Evolutionary conservation across 2,888 invertebrate species (phyloP).

Genomic region (Parnassius glacialis): DNA sequence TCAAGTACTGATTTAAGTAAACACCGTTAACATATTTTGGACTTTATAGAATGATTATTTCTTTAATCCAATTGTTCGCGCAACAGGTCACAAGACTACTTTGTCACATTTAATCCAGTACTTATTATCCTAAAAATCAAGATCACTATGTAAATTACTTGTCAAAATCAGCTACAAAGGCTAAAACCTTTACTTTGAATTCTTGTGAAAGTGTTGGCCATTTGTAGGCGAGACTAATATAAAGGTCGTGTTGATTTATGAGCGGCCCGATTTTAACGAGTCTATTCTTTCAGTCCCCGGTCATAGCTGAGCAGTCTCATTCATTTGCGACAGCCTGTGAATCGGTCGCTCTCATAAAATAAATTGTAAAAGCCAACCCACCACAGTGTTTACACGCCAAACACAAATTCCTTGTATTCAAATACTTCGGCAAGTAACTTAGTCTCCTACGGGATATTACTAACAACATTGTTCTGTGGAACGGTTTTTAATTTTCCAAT

Average conservation of each 20-base stretch:
- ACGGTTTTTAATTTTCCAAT: not conserved
- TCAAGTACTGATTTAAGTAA: too few species aligned
- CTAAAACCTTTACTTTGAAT: constrained; percentile 15
- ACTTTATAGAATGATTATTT: too few species aligned
- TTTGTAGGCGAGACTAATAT: constrained; percentile 24
- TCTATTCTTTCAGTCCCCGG: constrained; percentile 33
- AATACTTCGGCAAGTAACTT: constrained; percentile 15
- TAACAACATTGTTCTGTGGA: constrained; percentile 6
- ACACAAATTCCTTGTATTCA: constrained; percentile 15
- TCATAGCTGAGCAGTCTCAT: constrained; percentile 36
- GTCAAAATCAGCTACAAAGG: not conserved
- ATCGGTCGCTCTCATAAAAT: constrained; percentile 33
- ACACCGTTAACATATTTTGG: too few species aligned
- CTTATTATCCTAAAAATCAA: too few species aligned
- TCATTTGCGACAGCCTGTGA: constrained; percentile 38
- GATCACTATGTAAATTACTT: not conserved
- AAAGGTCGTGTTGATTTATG: constrained; percentile 30
- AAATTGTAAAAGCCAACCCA: constrained; percentile 26
- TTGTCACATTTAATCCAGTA: too few species aligned
- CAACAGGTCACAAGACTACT: too few species aligned
- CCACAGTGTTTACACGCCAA: constrained; percentile 25
- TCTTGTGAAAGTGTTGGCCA: constrained; percentile 23
- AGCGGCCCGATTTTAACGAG: constrained; percentile 27
- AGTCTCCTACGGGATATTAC: not conserved
- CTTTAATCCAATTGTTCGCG: too few species aligned